A percentile compares a stretch with the other conserved stretches of the same genome.
These are phyloP conservation scores for Ivindomyrus marchei DNA, from an alignment of 2,113 vertebrate species.

Conservation along the genomic window DNA sequence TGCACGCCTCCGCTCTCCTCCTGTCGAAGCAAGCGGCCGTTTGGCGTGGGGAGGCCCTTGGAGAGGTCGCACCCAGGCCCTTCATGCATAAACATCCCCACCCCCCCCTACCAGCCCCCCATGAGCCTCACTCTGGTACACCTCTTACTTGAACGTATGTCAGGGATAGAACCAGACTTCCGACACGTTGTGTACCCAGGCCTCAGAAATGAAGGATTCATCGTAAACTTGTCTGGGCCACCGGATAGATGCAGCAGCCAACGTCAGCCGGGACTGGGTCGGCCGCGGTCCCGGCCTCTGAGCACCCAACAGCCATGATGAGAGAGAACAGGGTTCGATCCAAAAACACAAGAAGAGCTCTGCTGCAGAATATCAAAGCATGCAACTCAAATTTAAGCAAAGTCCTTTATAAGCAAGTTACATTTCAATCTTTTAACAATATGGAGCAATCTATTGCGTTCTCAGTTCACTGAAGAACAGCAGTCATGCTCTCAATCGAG, in stretches of 20 bases:
- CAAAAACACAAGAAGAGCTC: background rate
- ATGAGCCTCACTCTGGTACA: too few species aligned
- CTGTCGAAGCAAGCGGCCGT: conserved; percentile 30
- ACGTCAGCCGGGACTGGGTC: background rate
- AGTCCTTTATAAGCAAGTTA: conserved; percentile 25
- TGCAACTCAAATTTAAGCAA: conserved; percentile 31
- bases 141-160: background rate
- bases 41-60: conserved; percentile 25
- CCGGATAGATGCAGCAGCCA: too few species aligned
- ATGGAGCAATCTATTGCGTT: conserved; percentile 47
- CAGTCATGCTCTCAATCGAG: conserved; percentile 46
- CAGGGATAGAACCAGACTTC: background rate
- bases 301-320: background rate
- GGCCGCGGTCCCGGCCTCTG: background rate
- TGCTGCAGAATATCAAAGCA: background rate
- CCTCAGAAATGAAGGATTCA: background rate
- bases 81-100: background rate
- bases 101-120: background rate
- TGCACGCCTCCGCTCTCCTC: background rate
- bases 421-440: conserved; percentile 37
- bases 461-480: conserved; percentile 48
- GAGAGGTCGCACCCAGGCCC: background rate
- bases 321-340: background rate
- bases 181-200: background rate
- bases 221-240: background rate